These are phyloP conservation scores for Biston stratarius DNA, from an alignment of 2,888 invertebrate species.

Conservation along the genomic window DNA sequence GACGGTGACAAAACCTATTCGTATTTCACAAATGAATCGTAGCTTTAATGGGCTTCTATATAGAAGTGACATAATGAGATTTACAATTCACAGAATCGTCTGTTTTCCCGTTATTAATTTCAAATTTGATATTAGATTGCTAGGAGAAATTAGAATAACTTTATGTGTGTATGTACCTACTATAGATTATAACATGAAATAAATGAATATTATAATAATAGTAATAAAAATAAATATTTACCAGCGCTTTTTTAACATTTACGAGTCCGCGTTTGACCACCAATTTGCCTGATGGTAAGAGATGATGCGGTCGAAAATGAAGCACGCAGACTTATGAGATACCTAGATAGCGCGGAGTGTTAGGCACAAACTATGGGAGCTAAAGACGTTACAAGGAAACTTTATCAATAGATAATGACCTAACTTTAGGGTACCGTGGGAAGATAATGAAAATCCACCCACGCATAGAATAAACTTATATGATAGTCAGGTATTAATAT, in stretches of 20 bases:
- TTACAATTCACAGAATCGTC: neutral
- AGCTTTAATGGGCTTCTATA: neutral
- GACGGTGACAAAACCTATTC: neutral
- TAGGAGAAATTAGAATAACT: neutral
- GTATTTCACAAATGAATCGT: constrained; percentile 16
- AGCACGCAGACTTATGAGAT: no score
- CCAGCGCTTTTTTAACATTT: no score
- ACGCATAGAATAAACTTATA: neutral
- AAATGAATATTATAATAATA: no score
- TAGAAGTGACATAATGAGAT: neutral
- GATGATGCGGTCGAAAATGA: no score
- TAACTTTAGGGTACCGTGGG: neutral
- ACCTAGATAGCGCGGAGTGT: neutral
- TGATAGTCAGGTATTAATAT: neutral
- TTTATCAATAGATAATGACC: neutral
- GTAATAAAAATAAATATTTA: no score
- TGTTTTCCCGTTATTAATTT: neutral
- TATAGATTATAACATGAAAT: no score
- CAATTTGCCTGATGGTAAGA: no score
- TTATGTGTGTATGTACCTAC: no score
- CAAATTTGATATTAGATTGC: neutral
- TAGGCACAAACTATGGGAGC: neutral
- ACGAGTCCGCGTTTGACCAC: no score
- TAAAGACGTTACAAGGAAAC: neutral
- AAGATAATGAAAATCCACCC: neutral